Evolutionary conservation across 2,113 vertebrate genomes (phyloP).

Genomic region (Macquaria ambigua): DNA sequence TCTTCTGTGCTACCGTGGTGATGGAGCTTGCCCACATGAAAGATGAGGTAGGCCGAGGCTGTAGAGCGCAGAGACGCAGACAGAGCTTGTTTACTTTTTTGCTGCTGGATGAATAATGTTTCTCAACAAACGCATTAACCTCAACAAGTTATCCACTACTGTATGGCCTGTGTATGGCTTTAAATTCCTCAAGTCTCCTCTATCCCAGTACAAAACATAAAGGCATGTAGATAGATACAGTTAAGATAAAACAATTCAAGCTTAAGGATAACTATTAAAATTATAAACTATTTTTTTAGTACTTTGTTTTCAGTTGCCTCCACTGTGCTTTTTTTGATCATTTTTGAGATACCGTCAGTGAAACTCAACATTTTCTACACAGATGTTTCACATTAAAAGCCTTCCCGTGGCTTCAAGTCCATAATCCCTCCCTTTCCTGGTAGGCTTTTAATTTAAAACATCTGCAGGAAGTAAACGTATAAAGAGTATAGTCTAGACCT

Average conservation of each 20-base stretch:
- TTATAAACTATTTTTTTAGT: neutral
- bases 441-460: neutral
- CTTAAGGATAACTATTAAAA: neutral
- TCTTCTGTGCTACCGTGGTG: slow-evolving; percentile 27
- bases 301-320: neutral
- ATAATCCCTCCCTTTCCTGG: neutral
- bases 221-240: neutral
- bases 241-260: neutral
- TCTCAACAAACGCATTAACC: slow-evolving; percentile 38
- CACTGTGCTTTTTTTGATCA: neutral
- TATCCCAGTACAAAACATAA: neutral
- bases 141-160: slow-evolving; percentile 13
- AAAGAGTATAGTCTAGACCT: too few species aligned
- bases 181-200: too few species aligned
- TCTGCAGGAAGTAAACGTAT: neutral
- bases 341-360: neutral
- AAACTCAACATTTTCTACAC: neutral
- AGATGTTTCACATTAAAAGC: neutral
- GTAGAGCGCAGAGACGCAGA: slow-evolving; percentile 22
- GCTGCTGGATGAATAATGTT: slow-evolving; percentile 46
- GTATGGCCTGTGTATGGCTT: neutral
- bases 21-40: slow-evolving; percentile 53
- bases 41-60: slow-evolving; percentile 45
- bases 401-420: neutral
- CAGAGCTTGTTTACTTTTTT: slow-evolving; percentile 55